Evolutionary conservation across 2,113 vertebrate species (phyloP).

Genomic region (Tragelaphus imberbis): DNA sequence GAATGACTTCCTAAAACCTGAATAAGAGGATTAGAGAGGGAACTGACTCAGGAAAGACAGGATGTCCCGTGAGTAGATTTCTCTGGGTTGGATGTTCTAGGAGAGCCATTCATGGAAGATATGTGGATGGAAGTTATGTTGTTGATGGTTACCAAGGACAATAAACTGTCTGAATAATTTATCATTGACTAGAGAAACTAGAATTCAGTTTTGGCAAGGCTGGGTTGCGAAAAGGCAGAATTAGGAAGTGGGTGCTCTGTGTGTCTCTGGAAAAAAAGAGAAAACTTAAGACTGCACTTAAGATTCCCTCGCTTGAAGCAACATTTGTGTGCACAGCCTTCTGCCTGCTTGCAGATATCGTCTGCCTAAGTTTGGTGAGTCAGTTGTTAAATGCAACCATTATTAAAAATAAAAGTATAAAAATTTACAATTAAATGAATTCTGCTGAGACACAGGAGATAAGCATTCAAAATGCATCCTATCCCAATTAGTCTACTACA

Average conservation of each 20-base stretch:
- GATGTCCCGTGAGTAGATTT: neutral
- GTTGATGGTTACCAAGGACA: neutral
- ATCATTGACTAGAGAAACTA: neutral
- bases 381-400: neutral
- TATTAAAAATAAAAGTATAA: neutral
- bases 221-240: neutral
- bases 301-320: neutral
- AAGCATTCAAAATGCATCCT: neutral
- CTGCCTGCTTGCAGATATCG: neutral
- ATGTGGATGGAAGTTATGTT: neutral
- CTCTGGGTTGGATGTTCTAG: neutral
- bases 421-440: neutral
- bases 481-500: neutral
- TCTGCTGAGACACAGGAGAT: neutral
- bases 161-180: neutral
- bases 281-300: neutral
- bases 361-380: neutral
- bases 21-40: neutral
- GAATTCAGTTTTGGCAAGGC: neutral
- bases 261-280: neutral
- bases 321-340: neutral
- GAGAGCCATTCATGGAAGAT: neutral
- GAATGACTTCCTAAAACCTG: neutral
- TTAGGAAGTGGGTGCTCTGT: neutral
- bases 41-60: neutral